Percentiles rank a stretch among this genome's conserved stretches.
Evolutionary conservation across 2,797 vertebrate genomes (phyloP).

Genomic region (Pelodytes ibericus): DNA sequence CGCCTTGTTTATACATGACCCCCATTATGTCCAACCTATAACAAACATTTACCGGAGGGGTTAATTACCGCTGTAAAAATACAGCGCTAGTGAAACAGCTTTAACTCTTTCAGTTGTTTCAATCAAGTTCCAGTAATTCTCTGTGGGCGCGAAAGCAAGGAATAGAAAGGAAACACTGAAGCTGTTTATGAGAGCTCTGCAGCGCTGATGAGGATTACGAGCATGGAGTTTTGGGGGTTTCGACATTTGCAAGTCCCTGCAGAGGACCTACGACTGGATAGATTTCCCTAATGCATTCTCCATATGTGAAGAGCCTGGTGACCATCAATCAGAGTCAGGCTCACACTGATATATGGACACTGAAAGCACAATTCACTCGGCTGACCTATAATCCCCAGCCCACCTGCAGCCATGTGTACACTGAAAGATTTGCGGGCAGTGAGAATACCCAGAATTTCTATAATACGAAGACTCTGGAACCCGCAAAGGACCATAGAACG

Average conservation of each 20-base stretch:
- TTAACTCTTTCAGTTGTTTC: neutral
- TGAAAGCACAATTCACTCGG: slow-evolving; percentile 23
- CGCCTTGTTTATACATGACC: too few relatives aligned
- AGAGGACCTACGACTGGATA: slow-evolving; percentile 5
- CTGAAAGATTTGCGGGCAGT: slow-evolving; percentile 20
- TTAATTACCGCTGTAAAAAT: too few relatives aligned
- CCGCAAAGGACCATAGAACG: neutral
- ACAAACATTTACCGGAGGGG: too few relatives aligned
- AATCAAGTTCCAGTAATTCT: neutral
- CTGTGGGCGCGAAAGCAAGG: neutral
- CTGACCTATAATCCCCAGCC: slow-evolving; percentile 21
- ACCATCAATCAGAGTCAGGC: slow-evolving; percentile 35
- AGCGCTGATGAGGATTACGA: slow-evolving; percentile 5
- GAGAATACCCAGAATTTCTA: slow-evolving; percentile 22
- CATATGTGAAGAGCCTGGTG: slow-evolving; percentile 41
- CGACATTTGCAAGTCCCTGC: slow-evolving; percentile 22
- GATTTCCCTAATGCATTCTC: slow-evolving; percentile 37
- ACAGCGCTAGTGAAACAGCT: neutral
- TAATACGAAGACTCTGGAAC: slow-evolving; percentile 20
- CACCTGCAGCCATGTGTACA: slow-evolving; percentile 33
- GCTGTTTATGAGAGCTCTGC: neutral
- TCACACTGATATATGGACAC: slow-evolving; percentile 40
- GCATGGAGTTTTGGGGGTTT: slow-evolving; percentile 30
- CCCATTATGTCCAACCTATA: too few relatives aligned
- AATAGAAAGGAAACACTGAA: slow-evolving; percentile 6